These are phyloP conservation scores for Parazoanthus swiftii DNA, from an alignment of 92 coral and sea anemone genomes.

Conservation along the genomic window DNA sequence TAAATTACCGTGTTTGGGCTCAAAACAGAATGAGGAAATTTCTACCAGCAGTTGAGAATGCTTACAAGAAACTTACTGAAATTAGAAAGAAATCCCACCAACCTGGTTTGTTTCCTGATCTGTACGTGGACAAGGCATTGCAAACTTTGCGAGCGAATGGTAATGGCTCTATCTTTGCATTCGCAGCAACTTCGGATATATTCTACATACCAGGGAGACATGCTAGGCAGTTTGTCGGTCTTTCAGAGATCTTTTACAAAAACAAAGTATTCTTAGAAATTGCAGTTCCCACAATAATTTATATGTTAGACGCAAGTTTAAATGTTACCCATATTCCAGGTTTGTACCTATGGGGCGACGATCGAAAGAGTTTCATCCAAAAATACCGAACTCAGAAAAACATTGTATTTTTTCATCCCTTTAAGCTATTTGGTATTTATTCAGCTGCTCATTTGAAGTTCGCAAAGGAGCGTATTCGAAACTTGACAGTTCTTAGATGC, in stretches of 20 bases:
- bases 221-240: not conserved
- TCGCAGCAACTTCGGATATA: not conserved
- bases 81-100: not conserved
- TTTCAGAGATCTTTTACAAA: conserved; percentile 32
- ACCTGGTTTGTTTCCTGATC: not conserved
- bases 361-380: not conserved
- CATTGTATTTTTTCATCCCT: conserved; percentile 11
- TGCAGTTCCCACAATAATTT: conserved; percentile 46
- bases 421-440: not conserved
- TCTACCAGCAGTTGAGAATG: not conserved
- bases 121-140: not conserved
- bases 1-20: not conserved
- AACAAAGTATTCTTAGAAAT: conserved; percentile 45
- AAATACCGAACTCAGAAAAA: not conserved
- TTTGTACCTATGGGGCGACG: not conserved
- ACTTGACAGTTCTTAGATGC: not conserved
- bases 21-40: not conserved
- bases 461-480: not conserved
- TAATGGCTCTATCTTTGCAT: not conserved
- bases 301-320: conserved; percentile 27
- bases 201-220: not conserved
- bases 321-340: conserved; percentile 9
- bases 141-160: not conserved
- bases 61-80: not conserved
- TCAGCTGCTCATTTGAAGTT: not conserved